A percentile compares a stretch with the other conserved stretches of the same genome.
These are phyloP conservation scores for Mythimna lalbum DNA, from an alignment of 2,888 invertebrate species.

Conservation along the genomic window DNA sequence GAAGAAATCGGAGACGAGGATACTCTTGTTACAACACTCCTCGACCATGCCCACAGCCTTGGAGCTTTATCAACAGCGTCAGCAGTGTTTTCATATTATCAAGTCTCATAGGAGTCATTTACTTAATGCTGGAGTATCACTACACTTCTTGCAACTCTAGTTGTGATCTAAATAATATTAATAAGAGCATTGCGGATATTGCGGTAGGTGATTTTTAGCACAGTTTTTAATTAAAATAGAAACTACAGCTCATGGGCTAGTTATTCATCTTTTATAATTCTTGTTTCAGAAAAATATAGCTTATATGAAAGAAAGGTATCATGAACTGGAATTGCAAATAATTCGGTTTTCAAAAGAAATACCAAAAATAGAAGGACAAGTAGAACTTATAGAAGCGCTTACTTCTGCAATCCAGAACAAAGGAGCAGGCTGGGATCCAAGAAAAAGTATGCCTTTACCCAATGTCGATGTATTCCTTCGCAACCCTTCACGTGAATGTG, in stretches of 20 bases:
- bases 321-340: conserved; percentile 77
- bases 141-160: conserved; percentile 74
- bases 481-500: conserved; percentile 45
- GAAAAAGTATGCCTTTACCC: conserved; percentile 66
- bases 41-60: conserved; percentile 46
- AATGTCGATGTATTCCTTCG: conserved; percentile 71
- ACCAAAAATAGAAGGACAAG: conserved; percentile 83
- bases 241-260: background rate
- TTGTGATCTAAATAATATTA: conserved; percentile 72
- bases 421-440: conserved; percentile 72
- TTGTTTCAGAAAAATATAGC: conserved; percentile 79
- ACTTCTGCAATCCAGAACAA: conserved; percentile 72
- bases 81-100: conserved; percentile 75
- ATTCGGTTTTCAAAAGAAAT: conserved; percentile 76
- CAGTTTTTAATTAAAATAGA: background rate
- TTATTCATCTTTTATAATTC: background rate
- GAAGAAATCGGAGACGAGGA: conserved; percentile 73
- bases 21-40: conserved; percentile 35
- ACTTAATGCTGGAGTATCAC: conserved; percentile 80
- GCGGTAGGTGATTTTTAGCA: conserved; percentile 75
- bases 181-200: conserved; percentile 77
- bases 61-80: conserved; percentile 67
- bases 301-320: conserved; percentile 75
- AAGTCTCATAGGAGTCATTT: conserved; percentile 75
- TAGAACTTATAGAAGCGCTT: conserved; percentile 79